phyloP scores from a whole-genome alignment of 2,888 invertebrate genomes.

The Ophion slaviceki region DNA sequence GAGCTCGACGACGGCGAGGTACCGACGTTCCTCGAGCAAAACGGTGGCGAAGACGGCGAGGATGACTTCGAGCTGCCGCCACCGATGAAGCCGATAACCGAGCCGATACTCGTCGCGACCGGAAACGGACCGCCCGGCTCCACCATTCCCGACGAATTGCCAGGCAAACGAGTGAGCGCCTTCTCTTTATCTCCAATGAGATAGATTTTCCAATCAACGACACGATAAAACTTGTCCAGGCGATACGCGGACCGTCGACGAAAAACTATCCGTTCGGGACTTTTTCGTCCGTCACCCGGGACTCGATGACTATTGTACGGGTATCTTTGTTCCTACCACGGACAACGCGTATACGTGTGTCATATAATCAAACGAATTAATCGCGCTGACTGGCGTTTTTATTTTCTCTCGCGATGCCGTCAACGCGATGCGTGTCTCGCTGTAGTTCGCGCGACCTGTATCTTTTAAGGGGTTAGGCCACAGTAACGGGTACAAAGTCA shows the following conservation, averaged over 20 bases:
- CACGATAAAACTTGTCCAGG: neutral
- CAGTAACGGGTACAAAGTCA: too few relatives aligned
- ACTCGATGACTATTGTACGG: too few relatives aligned
- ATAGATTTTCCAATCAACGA: neutral
- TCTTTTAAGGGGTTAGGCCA: neutral
- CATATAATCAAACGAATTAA: too few relatives aligned
- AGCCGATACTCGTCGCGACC: constrained; percentile 84
- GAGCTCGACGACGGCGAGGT: constrained; percentile 77
- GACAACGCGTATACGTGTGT: too few relatives aligned
- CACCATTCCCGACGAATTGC: constrained; percentile 80
- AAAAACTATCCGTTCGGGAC: too few relatives aligned
- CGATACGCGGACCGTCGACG: neutral
- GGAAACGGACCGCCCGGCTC: constrained; percentile 79
- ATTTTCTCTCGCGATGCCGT: neutral
- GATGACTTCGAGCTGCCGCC: constrained; percentile 96
- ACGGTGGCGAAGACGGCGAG: constrained; percentile 89
- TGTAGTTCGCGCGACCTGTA: constrained; percentile 14
- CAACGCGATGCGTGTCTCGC: constrained; percentile 1
- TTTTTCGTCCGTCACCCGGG: too few relatives aligned
- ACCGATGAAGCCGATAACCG: constrained; percentile 97
- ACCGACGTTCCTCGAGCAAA: constrained; percentile 83
- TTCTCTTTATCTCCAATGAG: constrained; percentile 3
- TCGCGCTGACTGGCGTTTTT: neutral
- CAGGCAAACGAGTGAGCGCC: constrained; percentile 82
- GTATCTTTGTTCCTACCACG: too few relatives aligned